These are phyloP conservation scores for Pangasius krempfi DNA, from an alignment of 2,797 vertebrate genomes.

Conservation along the genomic window DNA sequence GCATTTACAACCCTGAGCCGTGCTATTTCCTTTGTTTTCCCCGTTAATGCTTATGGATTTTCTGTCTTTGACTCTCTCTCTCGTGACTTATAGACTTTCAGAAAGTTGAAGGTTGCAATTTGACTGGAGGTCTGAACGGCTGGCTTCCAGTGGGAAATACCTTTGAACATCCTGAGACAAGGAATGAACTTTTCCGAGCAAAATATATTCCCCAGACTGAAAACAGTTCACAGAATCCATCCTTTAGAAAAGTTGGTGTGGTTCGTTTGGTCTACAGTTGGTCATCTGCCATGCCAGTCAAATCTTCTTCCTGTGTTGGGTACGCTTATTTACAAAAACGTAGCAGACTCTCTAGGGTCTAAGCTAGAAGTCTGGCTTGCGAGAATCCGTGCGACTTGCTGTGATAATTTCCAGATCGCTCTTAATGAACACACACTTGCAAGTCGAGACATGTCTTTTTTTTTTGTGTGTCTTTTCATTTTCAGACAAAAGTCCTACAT, in stretches of 20 bases:
- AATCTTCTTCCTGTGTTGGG: background rate
- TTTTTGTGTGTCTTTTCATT: background rate
- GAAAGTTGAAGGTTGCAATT: background rate
- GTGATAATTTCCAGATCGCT: background rate
- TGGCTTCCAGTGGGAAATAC: too few relatives aligned
- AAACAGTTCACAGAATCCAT: background rate
- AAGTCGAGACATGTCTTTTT: background rate
- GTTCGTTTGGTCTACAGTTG: background rate
- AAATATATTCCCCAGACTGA: background rate
- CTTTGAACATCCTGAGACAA: background rate
- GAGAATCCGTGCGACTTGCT: background rate
- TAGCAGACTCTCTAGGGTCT: background rate
- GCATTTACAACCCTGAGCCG: background rate
- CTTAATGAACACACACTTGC: background rate
- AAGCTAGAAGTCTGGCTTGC: background rate
- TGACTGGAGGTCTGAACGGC: background rate
- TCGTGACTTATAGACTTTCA: background rate
- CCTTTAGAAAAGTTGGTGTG: background rate
- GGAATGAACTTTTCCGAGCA: background rate
- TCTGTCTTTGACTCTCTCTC: background rate
- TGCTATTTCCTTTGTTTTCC: slow-evolving; percentile 5
- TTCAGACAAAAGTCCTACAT: background rate
- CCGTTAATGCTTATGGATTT: slow-evolving; percentile 11
- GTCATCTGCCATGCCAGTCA: background rate
- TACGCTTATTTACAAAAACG: background rate